Percentiles rank a stretch among this genome's conserved stretches.
phyloP scores from a whole-genome alignment of 2,797 vertebrate genomes.

The Lagodon rhomboides region DNA sequence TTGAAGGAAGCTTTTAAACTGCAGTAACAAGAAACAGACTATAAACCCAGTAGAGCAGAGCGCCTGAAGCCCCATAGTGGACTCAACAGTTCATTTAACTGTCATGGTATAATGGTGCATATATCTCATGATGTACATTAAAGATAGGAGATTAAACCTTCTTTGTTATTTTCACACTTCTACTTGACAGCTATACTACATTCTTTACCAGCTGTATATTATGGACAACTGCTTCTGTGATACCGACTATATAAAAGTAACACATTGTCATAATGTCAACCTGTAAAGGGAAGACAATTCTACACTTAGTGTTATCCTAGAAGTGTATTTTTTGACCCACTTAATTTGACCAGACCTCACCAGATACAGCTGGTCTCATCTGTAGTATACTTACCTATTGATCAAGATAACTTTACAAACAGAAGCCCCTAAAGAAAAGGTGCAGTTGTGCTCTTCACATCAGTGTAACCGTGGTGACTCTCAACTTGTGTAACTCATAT shows the following conservation, averaged over 20 bases:
- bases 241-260: neutral
- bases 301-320: neutral
- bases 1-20: slow-evolving; percentile 86
- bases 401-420: slow-evolving; percentile 8
- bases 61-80: slow-evolving; percentile 60
- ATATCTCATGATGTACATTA: neutral
- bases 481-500: neutral
- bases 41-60: slow-evolving; percentile 67
- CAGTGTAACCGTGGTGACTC: neutral
- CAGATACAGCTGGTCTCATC: slow-evolving; percentile 4
- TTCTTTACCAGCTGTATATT: slow-evolving; percentile 7
- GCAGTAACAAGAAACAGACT: slow-evolving; percentile 99
- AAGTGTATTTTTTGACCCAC: neutral
- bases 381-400: slow-evolving; percentile 43
- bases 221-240: neutral
- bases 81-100: slow-evolving; percentile 20
- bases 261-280: neutral
- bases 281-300: slow-evolving; percentile 9
- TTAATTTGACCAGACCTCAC: neutral
- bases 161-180: slow-evolving; percentile 12
- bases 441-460: slow-evolving; percentile 14
- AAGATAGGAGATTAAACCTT: neutral
- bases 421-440: neutral
- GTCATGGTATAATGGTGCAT: slow-evolving; percentile 6
- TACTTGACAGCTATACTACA: neutral